Evolutionary conservation across 2,797 vertebrate genomes (phyloP), one percentile per base, ranked within the genome.

Genomic region (Manis pentadactyla): DNA sequence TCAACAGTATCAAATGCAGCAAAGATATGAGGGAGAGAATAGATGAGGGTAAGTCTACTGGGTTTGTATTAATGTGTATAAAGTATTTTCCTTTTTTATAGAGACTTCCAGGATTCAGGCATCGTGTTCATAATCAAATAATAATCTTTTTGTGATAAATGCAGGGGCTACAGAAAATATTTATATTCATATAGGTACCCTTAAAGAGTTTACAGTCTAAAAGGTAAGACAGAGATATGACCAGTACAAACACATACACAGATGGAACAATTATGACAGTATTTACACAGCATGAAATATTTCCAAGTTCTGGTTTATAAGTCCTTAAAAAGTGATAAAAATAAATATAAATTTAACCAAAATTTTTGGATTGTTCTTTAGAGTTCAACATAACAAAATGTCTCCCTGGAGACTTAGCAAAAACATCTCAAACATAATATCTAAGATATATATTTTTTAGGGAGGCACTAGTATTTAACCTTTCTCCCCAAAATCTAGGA

Each of bases 311-410:
- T 39, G 17, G 10, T 5, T 89, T 77, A 59, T n/a, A n/a, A 84
- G 39, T 19, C n/a, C 66, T 39, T 87, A 37, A 92, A 79, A 87
- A 42, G 42, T 85, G 87, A 75, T 39, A 53, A 88, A 96, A 66
- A 71, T 49, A 93, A 90, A 89, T 69, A 57, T 73, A 21, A 94
- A 81, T 59, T 81, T 55, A 91, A 83, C 31, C n/a, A 66, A 88
- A 93, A 63, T n/a, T n/a, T 61, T 55, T 86, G 74, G 34, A 37
- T 53, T 37, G 19, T 74, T 92, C 34, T 63, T 91, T 93, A 86
- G 78, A 86, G 14, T 71, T 93, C 71, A 81, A 42, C 8, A 39
- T 18, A 88, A 39, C 49, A 39, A 64, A 71, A 53, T 68, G 5
- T 23, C 23, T 42, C 29, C 46, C 31, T 31, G 37, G 25, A 92